Conservation (phyloP, 53 echinoderm and acorn worm genomes). For the Paracentrotus lividus region DNA sequence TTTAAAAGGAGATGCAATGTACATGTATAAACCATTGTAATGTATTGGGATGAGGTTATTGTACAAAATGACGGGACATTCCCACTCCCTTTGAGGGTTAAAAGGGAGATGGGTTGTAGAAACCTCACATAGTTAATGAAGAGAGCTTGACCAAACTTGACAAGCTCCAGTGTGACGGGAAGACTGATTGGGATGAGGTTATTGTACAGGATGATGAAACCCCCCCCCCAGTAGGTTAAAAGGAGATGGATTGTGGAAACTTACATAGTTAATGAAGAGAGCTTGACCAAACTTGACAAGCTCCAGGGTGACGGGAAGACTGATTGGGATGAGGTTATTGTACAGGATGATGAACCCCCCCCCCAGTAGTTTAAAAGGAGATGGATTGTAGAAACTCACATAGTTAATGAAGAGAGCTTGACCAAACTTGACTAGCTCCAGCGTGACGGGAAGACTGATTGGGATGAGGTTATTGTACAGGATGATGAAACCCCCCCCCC, state of each 20-base stretch:
- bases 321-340: slow-evolving; percentile 99
- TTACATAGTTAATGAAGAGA: slow-evolving; percentile 95
- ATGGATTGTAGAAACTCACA: too few relatives aligned
- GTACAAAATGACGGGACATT: too few relatives aligned
- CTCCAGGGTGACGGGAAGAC: slow-evolving; percentile 95
- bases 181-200: slow-evolving; percentile 99
- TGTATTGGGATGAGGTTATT: too few relatives aligned
- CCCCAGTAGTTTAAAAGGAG: too few relatives aligned
- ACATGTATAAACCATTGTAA: too few relatives aligned
- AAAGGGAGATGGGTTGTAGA: too few relatives aligned
- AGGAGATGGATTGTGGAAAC: too few relatives aligned
- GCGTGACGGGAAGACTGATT: slow-evolving; percentile 96
- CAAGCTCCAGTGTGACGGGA: slow-evolving; percentile 94
- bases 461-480: slow-evolving; percentile 99
- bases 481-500: too few relatives aligned
- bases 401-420: slow-evolving; percentile 97
- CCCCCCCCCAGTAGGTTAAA: too few relatives aligned
- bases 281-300: slow-evolving; percentile 99
- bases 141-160: slow-evolving; percentile 99
- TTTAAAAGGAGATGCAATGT: too few relatives aligned
- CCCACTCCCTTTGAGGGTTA: too few relatives aligned
- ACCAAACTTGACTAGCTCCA: slow-evolving; percentile 98
- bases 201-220: slow-evolving; percentile 99
- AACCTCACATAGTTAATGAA: slow-evolving; percentile 94
- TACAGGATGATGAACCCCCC: slow-evolving; percentile 99